Base-by-base conservation (phyloP, 2,888 invertebrate species). In the Rambutsinella grinnellia region DNA sequence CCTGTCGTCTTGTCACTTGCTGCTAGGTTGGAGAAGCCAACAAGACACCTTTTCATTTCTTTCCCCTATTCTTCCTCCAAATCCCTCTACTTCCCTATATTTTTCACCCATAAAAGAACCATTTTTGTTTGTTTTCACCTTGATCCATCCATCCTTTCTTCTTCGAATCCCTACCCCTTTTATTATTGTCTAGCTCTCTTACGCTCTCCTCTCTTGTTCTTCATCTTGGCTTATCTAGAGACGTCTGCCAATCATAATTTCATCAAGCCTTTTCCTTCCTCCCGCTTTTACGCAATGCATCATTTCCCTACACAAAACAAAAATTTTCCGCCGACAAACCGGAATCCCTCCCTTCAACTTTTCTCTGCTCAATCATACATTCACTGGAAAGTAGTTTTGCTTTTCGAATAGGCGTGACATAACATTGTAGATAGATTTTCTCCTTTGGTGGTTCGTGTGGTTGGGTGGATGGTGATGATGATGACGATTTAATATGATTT, bases 191-290 rank as follows among this genome's bases (percentile, higher is more conserved):
- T 21, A 17, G 1, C 23, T 53, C 53, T 15, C 3, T 6, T n/a
- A 46, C 17, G 8, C 17, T 53, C 15, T 21, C 23, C 21, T 53
- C 53, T 21, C 17, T 21, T 21, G 53, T 15, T 13, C 13, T 19
- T 17, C n/a, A 57, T 46, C 47, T 62, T 57, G 53, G 69, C 54
- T 13, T 70, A 70, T 70, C 61, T 28, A 47, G 56, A 65, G 53
- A 58, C 72, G 62, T 58, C 66, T 67, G 74, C 74, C 74, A 74
- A 74, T 74, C 74, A 74, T 74, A 74, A 74, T 74, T 74, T 74
- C 74, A 74, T 74, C 74, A 74, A 74, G 21, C 24, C 27, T 28
- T 46, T 49, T 54, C 23, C 36, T 71, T 57, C 49, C 56, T 56
- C 27, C 21, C 54, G n/a, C 15, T 24, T 21, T 17, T n/a, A 57